Evolutionary conservation across 2,888 invertebrate species (phyloP).

Genomic region (Lasioglossum oenotherae): DNA sequence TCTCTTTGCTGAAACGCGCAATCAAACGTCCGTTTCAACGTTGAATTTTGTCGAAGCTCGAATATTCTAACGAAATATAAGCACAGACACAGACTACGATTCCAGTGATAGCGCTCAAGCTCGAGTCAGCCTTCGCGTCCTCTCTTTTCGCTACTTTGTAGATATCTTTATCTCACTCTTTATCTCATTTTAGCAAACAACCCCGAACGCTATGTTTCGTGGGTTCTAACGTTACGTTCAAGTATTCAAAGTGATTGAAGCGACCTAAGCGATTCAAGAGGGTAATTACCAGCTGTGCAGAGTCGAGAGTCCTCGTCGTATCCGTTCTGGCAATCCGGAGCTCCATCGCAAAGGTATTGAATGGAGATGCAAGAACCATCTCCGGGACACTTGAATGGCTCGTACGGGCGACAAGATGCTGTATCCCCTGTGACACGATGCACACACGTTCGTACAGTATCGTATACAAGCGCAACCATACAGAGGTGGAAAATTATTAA

Average conservation of each 20-base stretch:
- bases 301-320: conserved; percentile 98
- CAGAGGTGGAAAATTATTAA: background rate
- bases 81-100: background rate
- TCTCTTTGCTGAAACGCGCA: conserved; percentile 91
- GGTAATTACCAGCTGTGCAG: conserved; percentile 93
- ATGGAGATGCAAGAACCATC: conserved; percentile 98
- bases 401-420: conserved; percentile 96
- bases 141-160: background rate
- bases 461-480: background rate
- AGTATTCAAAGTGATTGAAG: background rate
- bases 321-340: conserved; percentile 96
- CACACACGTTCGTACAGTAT: background rate
- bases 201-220: background rate
- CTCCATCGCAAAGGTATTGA: conserved; percentile 97
- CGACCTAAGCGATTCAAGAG: background rate
- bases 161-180: background rate
- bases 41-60: background rate
- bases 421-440: conserved; percentile 85
- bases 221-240: background rate
- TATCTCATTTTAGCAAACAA: background rate
- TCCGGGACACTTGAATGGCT: conserved; percentile 98
- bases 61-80: background rate
- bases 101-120: conserved; percentile 24
- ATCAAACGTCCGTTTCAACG: background rate
- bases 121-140: conserved; percentile 19